Percentiles rank a stretch among this genome's conserved stretches.
Conservation (phyloP, 2,797 vertebrate species). For the Poliocrania exsul region DNA sequence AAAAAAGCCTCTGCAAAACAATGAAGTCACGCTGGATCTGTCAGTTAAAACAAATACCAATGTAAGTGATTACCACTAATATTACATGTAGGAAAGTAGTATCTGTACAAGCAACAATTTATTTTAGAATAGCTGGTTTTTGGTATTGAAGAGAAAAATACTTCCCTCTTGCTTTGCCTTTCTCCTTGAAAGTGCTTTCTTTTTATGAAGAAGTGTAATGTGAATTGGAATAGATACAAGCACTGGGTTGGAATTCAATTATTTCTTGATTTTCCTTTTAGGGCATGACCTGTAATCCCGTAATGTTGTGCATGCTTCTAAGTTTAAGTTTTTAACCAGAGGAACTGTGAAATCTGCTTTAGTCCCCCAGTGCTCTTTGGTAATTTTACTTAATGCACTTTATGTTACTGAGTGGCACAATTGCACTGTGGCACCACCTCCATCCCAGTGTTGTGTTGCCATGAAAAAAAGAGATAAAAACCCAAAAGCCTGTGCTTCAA, state of each 20-base stretch:
- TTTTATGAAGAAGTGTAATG: neutral
- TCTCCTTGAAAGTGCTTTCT: neutral
- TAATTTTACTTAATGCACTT: neutral
- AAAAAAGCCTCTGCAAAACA: constrained; percentile 46
- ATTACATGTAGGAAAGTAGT: neutral
- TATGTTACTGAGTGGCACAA: neutral
- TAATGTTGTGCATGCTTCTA: neutral
- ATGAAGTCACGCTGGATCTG: constrained; percentile 15
- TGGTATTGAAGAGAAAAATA: neutral
- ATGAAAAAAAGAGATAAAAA: neutral
- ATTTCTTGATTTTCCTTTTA: constrained; percentile 1
- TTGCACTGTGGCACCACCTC: neutral
- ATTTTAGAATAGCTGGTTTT: neutral
- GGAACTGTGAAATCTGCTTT: neutral
- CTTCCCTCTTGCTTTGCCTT: neutral
- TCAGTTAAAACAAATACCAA: constrained; percentile 23
- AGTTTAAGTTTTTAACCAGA: constrained; percentile 1
- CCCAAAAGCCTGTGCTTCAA: neutral
- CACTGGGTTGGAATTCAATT: neutral
- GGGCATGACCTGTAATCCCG: neutral
- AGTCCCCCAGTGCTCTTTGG: neutral
- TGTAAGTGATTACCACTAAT: constrained; percentile 22
- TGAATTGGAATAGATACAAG: neutral
- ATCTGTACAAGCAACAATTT: neutral
- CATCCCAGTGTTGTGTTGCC: neutral